A percentile compares a stretch with the other conserved stretches of the same genome.
phyloP scores from a whole-genome alignment of 2,113 vertebrate species.

The Sporophila hypoxantha region DNA sequence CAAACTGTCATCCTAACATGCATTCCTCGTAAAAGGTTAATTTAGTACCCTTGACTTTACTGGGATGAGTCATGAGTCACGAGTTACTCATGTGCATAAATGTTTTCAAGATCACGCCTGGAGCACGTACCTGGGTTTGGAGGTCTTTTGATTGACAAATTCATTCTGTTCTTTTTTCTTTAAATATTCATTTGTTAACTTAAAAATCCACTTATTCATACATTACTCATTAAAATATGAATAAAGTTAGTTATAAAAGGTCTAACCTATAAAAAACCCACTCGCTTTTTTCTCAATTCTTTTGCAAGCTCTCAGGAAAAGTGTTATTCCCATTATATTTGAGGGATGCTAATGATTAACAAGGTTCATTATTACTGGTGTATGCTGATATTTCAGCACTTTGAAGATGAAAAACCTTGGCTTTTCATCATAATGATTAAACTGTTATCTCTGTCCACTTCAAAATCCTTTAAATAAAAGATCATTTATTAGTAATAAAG shows the following conservation, averaged over 20 bases:
- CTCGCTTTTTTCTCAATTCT: background rate
- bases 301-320: background rate
- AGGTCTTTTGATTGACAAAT: slow-evolving; percentile 60
- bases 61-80: slow-evolving; percentile 35
- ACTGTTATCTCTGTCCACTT: slow-evolving; percentile 32
- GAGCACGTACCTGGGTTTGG: slow-evolving; percentile 40
- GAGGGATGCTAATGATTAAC: slow-evolving; percentile 34
- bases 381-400: slow-evolving; percentile 20
- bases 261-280: slow-evolving; percentile 35
- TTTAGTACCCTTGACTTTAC: slow-evolving; percentile 6
- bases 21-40: background rate
- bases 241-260: slow-evolving; percentile 53
- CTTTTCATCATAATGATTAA: slow-evolving; percentile 50
- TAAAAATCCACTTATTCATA: slow-evolving; percentile 55
- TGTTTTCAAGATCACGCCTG: slow-evolving; percentile 48
- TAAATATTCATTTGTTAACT: slow-evolving; percentile 62
- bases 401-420: slow-evolving; percentile 40
- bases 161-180: slow-evolving; percentile 46
- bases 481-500: slow-evolving; percentile 28
- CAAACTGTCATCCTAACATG: background rate
- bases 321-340: slow-evolving; percentile 19
- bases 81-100: slow-evolving; percentile 48
- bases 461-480: slow-evolving; percentile 19
- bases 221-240: slow-evolving; percentile 61
- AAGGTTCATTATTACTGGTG: slow-evolving; percentile 22